phyloP scores from a whole-genome alignment of 2,888 invertebrate species.

The Creontiades dilutus region DNA sequence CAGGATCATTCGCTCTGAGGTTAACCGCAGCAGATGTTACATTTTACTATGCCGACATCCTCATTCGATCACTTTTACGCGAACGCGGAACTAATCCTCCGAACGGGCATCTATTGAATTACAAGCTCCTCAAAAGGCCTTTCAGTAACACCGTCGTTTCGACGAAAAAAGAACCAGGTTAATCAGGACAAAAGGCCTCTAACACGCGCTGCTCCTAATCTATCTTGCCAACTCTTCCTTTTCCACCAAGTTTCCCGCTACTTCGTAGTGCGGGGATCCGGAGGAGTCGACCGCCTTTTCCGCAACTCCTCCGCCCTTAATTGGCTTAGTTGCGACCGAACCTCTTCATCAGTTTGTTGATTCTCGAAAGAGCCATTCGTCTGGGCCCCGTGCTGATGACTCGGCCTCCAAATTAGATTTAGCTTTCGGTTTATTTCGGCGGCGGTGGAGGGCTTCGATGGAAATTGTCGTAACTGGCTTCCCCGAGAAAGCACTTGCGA shows the following conservation, averaged over 20 bases:
- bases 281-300: constrained; percentile 27
- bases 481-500: background rate
- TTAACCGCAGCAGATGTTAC: too few relatives aligned
- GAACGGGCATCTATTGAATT: too few relatives aligned
- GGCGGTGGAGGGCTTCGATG: background rate
- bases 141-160: background rate
- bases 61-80: too few relatives aligned
- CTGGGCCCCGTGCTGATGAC: constrained; percentile 13
- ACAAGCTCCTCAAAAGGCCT: background rate
- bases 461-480: background rate
- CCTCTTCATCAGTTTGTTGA: constrained; percentile 32
- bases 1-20: too few relatives aligned
- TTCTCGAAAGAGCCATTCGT: constrained; percentile 40
- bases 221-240: constrained; percentile 36
- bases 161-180: background rate
- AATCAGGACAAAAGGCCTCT: constrained; percentile 15
- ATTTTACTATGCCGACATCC: too few relatives aligned
- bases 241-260: constrained; percentile 11
- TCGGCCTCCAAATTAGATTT: constrained; percentile 26
- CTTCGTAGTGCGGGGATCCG: background rate
- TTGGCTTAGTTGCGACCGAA: constrained; percentile 36
- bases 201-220: constrained; percentile 34
- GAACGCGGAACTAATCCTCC: too few relatives aligned
- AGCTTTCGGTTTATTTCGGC: constrained; percentile 27
- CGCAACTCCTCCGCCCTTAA: background rate